These are phyloP conservation scores for Clinocottus analis DNA, from an alignment of 2,113 vertebrate genomes.

Conservation along the genomic window DNA sequence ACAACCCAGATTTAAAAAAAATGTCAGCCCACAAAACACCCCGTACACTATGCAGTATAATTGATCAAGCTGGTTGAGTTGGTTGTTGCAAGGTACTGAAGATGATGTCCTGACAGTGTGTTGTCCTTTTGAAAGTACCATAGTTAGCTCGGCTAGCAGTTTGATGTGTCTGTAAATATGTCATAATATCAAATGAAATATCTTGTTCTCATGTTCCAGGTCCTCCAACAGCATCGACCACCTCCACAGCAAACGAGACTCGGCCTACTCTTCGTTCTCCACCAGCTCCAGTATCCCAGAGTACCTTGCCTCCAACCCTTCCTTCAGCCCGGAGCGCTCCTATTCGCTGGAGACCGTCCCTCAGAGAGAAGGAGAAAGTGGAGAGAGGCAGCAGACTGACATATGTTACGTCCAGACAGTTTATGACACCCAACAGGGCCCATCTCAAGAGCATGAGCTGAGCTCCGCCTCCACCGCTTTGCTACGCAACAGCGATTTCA, in stretches of 20 bases:
- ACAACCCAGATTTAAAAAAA: too few species aligned
- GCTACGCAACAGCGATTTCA: conserved; percentile 44
- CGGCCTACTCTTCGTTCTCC: conserved; percentile 96
- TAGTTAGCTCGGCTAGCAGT: not conserved
- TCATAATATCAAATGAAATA: not conserved
- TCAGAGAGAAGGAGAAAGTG: conserved; percentile 70
- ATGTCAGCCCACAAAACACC: too few species aligned
- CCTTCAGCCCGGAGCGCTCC: conserved; percentile 84
- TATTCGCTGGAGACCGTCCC: conserved; percentile 85
- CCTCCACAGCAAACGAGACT: conserved; percentile 95
- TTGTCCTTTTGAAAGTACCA: not conserved
- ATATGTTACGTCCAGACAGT: conserved; percentile 87
- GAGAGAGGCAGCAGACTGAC: conserved; percentile 89
- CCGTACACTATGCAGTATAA: too few species aligned
- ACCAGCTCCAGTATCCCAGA: conserved; percentile 95
- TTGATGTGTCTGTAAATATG: not conserved
- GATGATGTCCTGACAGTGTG: not conserved
- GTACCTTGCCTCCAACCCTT: conserved; percentile 80
- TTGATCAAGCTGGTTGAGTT: too few species aligned
- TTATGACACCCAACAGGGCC: conserved; percentile 81
- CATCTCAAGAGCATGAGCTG: conserved; percentile 56
- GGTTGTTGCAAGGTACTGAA: too few species aligned
- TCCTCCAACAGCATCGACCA: conserved; percentile 96
- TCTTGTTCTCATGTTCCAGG: conserved; percentile 80
- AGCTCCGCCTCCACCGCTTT: conserved; percentile 35